Evolutionary conservation across 2,888 invertebrate genomes (phyloP).

Genomic region (Pseudolycoriella hygida): DNA sequence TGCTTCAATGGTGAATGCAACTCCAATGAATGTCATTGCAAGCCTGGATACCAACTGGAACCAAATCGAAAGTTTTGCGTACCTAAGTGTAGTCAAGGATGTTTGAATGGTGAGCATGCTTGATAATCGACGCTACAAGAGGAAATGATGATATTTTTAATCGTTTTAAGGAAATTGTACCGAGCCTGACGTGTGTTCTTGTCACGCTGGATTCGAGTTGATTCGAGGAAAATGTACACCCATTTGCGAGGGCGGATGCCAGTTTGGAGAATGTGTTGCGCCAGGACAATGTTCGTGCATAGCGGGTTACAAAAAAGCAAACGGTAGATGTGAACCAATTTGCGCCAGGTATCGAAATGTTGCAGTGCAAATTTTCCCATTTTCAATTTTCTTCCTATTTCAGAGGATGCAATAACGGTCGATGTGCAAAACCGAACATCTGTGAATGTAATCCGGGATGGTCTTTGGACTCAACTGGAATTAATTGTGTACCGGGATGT

Average conservation of each 20-base stretch:
- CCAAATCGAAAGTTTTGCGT: conserved; percentile 38
- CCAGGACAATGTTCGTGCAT: conserved; percentile 41
- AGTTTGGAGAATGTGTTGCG: conserved; percentile 38
- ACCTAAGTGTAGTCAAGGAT: conserved; percentile 37
- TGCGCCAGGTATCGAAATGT: conserved; percentile 22
- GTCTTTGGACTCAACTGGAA: conserved; percentile 24
- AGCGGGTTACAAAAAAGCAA: conserved; percentile 30
- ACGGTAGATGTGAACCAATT: conserved; percentile 21
- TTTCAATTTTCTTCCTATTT: neutral
- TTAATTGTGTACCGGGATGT: conserved; percentile 37
- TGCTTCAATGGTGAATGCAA: conserved; percentile 49
- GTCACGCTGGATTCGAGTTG: conserved; percentile 27
- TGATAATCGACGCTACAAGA: neutral
- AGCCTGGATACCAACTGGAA: conserved; percentile 37
- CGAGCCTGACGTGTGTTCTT: conserved; percentile 25
- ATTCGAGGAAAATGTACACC: conserved; percentile 20
- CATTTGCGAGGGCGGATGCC: conserved; percentile 23
- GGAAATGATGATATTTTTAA: neutral
- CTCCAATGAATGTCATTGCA: conserved; percentile 43
- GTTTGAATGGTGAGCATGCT: conserved; percentile 28
- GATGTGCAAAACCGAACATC: conserved; percentile 23
- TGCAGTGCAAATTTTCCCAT: neutral
- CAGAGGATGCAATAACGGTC: conserved; percentile 24
- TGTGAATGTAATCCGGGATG: conserved; percentile 23
- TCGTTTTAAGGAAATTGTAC: conserved; percentile 16